phyloP scores from a whole-genome alignment of 2,888 invertebrate species.

The Lepeophtheirus nordmannii region DNA sequence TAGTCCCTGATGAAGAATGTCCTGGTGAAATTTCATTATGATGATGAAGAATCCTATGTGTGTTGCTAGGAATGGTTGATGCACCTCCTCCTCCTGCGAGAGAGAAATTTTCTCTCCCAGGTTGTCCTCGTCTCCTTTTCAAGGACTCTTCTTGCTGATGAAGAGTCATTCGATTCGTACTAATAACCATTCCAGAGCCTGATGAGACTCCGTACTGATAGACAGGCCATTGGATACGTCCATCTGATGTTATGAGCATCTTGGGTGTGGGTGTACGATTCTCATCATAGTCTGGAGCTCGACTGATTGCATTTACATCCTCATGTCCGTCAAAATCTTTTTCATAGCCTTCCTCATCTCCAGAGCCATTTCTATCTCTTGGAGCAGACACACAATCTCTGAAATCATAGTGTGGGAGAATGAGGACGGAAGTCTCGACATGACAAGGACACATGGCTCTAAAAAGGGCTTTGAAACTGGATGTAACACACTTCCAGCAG shows the following conservation, averaged over 20 bases:
- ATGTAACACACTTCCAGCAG: conserved; percentile 19
- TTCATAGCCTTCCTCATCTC: not conserved
- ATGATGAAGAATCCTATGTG: not conserved
- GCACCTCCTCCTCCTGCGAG: conserved; percentile 1
- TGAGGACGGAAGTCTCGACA: not conserved
- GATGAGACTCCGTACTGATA: conserved; percentile 19
- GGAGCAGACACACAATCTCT: not conserved
- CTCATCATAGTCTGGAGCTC: conserved; percentile 1
- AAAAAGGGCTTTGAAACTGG: conserved; percentile 4
- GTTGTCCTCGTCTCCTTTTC: not conserved
- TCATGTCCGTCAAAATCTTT: too few species aligned
- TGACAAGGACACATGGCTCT: not conserved
- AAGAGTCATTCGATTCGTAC: not conserved
- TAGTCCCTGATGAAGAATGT: not conserved
- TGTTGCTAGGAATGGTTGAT: not conserved
- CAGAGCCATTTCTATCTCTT: not conserved
- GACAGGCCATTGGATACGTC: conserved; percentile 19
- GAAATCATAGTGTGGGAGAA: not conserved
- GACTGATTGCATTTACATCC: not conserved
- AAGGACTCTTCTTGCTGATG: not conserved
- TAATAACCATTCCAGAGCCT: conserved; percentile 16
- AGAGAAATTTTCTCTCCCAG: conserved; percentile 20
- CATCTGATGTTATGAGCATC: conserved; percentile 8
- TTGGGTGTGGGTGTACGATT: conserved; percentile 19
- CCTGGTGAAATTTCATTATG: not conserved